phyloP scores from a whole-genome alignment of 2,888 invertebrate species.

The Chymomyza amoena region DNA sequence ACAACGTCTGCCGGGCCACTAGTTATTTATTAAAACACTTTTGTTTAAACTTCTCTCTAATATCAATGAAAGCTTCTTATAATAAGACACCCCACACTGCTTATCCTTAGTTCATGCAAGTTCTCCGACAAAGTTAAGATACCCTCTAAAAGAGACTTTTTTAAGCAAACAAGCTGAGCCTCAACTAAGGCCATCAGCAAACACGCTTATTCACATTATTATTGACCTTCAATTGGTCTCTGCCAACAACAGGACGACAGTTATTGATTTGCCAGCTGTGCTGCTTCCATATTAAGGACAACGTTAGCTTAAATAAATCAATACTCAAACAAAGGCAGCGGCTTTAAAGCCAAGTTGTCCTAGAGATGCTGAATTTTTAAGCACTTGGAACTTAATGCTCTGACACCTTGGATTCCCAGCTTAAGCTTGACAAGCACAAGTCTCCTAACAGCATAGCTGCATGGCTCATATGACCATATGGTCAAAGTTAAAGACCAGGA shows the following conservation, averaged over 20 bases:
- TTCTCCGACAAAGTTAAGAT: background rate
- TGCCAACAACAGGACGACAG: constrained; percentile 25
- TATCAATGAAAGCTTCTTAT: background rate
- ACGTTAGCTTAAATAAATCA: constrained; percentile 10
- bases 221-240: constrained; percentile 57
- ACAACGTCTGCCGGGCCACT: too few species aligned
- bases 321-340: constrained; percentile 30
- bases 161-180: background rate
- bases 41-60: too few species aligned
- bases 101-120: background rate
- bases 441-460: background rate
- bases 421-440: background rate
- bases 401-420: background rate
- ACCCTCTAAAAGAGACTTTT: background rate
- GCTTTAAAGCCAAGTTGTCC: background rate
- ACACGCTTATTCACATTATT: constrained; percentile 46
- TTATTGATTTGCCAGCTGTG: constrained; percentile 53
- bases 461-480: background rate
- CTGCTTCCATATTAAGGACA: background rate
- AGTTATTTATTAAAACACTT: too few species aligned
- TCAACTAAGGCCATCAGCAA: constrained; percentile 14
- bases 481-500: background rate
- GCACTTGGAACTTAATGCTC: background rate
- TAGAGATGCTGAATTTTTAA: background rate
- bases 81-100: background rate